Conservation (phyloP, 1,140 invertebrate species). For the Diorhabda elongata region DNA sequence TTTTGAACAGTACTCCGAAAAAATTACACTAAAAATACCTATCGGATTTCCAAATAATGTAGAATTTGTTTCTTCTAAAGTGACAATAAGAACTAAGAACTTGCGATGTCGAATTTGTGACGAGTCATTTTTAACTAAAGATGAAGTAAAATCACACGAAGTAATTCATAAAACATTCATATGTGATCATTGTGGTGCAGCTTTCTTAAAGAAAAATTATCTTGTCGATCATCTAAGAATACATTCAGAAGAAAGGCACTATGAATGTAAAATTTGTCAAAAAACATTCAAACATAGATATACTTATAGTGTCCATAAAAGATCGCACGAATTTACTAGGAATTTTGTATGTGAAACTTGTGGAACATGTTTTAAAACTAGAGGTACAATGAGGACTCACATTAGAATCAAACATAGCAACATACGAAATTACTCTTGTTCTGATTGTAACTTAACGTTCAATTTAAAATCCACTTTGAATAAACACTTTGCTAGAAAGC, state of each 20-base stretch:
- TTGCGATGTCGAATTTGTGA: conserved; percentile 7
- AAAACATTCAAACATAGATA: conserved; percentile 22
- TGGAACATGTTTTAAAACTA: conserved; percentile 35
- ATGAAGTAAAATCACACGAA: conserved; percentile 34
- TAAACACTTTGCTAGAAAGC: conserved; percentile 34
- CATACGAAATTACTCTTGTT: conserved; percentile 36
- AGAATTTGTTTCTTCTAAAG: conserved; percentile 6
- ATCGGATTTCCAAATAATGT: conserved; percentile 4
- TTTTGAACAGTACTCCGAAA: conserved; percentile 7
- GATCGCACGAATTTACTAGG: conserved; percentile 46
- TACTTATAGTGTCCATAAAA: conserved; percentile 46
- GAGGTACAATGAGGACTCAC: conserved; percentile 36
- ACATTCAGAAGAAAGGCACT: conserved; percentile 13
- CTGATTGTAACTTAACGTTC: conserved; percentile 34
- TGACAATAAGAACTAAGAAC: conserved; percentile 8
- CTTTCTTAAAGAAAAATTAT: conserved; percentile 39
- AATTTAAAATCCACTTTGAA: conserved; percentile 36
- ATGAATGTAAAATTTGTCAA: conserved; percentile 14
- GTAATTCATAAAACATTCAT: conserved; percentile 44
- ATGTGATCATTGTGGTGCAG: conserved; percentile 53
- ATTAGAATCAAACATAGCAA: conserved; percentile 33
- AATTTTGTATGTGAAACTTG: conserved; percentile 35
- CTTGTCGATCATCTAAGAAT: conserved; percentile 9
- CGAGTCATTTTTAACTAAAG: not conserved
- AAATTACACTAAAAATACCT: conserved; percentile 12